These are phyloP conservation scores for Proterorhinus semilunaris DNA, from an alignment of 2,113 vertebrate genomes.

Conservation along the genomic window DNA sequence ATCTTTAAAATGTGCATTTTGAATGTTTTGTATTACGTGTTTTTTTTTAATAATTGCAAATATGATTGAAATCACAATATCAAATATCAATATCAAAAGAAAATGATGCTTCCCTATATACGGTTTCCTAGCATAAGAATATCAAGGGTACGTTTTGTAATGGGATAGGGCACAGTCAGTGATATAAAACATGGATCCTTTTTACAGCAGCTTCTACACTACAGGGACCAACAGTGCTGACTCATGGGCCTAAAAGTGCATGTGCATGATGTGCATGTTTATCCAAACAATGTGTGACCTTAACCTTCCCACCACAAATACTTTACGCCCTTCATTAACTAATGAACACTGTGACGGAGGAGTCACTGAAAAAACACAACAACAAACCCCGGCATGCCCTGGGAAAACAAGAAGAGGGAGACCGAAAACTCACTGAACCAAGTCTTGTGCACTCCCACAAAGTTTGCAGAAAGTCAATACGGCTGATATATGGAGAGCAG, in stretches of 20 bases:
- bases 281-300: conserved; percentile 61
- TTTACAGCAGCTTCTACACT: conserved; percentile 8
- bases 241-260: conserved; percentile 27
- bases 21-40: too few species aligned
- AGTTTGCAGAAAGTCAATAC: conserved; percentile 21
- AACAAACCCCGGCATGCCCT: conserved; percentile 55
- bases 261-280: conserved; percentile 46
- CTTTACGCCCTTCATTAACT: conserved; percentile 48
- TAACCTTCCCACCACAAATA: conserved; percentile 51
- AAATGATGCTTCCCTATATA: too few species aligned
- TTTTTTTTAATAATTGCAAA: too few species aligned
- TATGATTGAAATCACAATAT: too few species aligned
- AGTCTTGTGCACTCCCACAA: conserved; percentile 35
- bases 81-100: too few species aligned
- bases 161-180: too few species aligned
- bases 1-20: too few species aligned
- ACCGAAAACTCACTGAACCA: conserved; percentile 23
- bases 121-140: too few species aligned
- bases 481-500: conserved; percentile 24
- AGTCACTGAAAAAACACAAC: conserved; percentile 58
- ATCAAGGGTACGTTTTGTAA: too few species aligned
- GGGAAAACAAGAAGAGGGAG: conserved; percentile 45
- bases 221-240: conserved; percentile 24
- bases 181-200: too few species aligned
- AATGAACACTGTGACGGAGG: conserved; percentile 47